Evolutionary conservation across 92 coral and sea anemone genomes (phyloP).

Genomic region (Scolanthus callimorphus): DNA sequence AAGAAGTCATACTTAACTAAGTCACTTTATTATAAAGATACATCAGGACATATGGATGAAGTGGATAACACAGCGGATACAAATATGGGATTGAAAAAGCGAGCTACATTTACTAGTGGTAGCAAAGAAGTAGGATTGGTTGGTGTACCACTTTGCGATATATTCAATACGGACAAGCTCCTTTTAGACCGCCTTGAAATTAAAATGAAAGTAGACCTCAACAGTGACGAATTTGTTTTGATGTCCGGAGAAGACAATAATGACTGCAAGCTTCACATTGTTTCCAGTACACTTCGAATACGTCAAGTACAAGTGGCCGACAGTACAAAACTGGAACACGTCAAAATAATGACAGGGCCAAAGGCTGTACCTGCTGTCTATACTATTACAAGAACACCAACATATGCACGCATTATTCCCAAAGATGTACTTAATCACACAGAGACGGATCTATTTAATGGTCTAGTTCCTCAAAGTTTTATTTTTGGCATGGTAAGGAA

Average conservation of each 20-base stretch:
- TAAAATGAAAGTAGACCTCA: slow-evolving; percentile 19
- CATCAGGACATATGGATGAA: slow-evolving; percentile 5
- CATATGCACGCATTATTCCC: slow-evolving; percentile 9
- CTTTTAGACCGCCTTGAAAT: slow-evolving; percentile 7
- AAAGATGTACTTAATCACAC: slow-evolving; percentile 5
- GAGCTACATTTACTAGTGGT: background rate
- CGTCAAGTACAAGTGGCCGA: slow-evolving; percentile 16
- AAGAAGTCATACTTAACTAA: slow-evolving; percentile 7
- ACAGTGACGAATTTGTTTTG: slow-evolving; percentile 2
- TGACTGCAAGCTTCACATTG: slow-evolving; percentile 3
- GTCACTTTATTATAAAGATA: slow-evolving; percentile 11
- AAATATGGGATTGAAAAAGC: slow-evolving; percentile 5
- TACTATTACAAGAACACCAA: slow-evolving; percentile 8
- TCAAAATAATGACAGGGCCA: slow-evolving; percentile 1
- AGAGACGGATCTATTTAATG: slow-evolving; percentile 15
- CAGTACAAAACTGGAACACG: slow-evolving; percentile 9
- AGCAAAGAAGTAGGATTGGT: slow-evolving; percentile 1
- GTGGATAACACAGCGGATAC: slow-evolving; percentile 1
- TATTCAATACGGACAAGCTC: too few species aligned
- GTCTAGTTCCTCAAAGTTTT: slow-evolving; percentile 21
- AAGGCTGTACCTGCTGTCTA: slow-evolving; percentile 9
- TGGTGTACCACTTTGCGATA: slow-evolving; percentile 26
- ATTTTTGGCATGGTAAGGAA: slow-evolving; percentile 15
- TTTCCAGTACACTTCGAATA: slow-evolving; percentile 11
- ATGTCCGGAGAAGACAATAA: slow-evolving; percentile 7